Evolutionary conservation across 2,113 vertebrate genomes (phyloP).

Genomic region (Triplophysa dalaica): DNA sequence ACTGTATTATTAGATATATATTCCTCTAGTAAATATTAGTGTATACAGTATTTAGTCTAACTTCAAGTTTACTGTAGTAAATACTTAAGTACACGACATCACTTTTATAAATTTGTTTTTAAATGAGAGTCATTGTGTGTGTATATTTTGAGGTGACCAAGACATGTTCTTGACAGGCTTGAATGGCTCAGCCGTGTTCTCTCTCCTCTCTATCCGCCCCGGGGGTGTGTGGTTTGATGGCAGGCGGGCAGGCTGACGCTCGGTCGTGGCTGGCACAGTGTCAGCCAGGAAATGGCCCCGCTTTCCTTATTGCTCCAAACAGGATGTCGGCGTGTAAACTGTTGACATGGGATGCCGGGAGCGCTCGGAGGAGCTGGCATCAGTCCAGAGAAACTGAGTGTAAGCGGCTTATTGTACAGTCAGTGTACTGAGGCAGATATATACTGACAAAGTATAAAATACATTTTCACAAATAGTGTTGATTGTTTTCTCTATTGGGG

Average conservation of each 20-base stretch:
- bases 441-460: not conserved
- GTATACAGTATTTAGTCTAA: no score
- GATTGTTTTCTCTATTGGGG: not conserved
- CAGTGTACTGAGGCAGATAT: not conserved
- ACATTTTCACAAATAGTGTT: not conserved
- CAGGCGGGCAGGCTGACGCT: constrained; percentile 33
- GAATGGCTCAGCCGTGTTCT: not conserved
- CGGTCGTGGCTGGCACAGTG: constrained; percentile 51
- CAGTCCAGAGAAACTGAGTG: constrained; percentile 54
- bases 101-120: no score
- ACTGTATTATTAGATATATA: no score
- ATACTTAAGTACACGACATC: no score
- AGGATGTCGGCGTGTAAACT: constrained; percentile 80
- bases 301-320: constrained; percentile 81
- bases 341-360: constrained; percentile 73
- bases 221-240: constrained; percentile 24
- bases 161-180: not conserved
- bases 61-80: no score
- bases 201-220: not conserved
- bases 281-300: constrained; percentile 72
- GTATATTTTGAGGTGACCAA: not conserved
- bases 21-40: no score
- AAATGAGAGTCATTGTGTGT: no score
- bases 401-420: not conserved
- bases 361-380: constrained; percentile 64